phyloP scores from a whole-genome alignment of 2,888 invertebrate genomes.

The Sminthurinus aureus region DNA sequence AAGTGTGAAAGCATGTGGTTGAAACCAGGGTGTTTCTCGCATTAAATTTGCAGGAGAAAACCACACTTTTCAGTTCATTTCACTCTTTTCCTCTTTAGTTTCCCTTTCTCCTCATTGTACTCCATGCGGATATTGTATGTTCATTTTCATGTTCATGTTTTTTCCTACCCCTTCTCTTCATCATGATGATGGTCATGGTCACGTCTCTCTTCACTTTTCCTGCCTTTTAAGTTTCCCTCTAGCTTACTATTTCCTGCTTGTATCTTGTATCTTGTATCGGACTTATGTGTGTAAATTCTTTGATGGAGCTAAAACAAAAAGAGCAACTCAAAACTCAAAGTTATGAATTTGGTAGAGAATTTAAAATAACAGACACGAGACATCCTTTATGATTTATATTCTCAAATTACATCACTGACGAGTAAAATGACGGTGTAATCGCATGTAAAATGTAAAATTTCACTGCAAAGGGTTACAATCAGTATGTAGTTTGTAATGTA shows the following conservation, averaged over 20 bases:
- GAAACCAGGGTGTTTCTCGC: slow-evolving; percentile 37
- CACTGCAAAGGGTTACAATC: too few species aligned
- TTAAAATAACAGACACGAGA: not conserved
- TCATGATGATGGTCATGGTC: too few species aligned
- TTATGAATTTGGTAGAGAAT: not conserved
- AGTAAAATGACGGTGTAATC: not conserved
- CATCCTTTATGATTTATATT: not conserved
- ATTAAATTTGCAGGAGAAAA: slow-evolving; percentile 39
- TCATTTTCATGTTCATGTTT: too few species aligned
- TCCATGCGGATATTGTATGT: not conserved
- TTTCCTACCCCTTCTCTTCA: too few species aligned
- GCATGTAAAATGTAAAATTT: not conserved
- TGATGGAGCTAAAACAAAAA: too few species aligned
- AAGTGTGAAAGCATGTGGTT: slow-evolving; percentile 40
- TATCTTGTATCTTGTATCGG: not conserved
- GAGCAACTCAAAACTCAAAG: too few species aligned
- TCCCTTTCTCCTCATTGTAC: not conserved
- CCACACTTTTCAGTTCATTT: slow-evolving; percentile 34
- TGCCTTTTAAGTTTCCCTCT: too few species aligned
- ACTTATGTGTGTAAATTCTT: too few species aligned
- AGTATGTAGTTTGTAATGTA: too few species aligned
- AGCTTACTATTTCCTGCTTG: too few species aligned
- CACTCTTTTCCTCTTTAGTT: not conserved
- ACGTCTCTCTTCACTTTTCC: too few species aligned
- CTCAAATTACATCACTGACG: not conserved